Conservation (phyloP, 2,113 vertebrate genomes). For the Phyllostomus discolor region DNA sequence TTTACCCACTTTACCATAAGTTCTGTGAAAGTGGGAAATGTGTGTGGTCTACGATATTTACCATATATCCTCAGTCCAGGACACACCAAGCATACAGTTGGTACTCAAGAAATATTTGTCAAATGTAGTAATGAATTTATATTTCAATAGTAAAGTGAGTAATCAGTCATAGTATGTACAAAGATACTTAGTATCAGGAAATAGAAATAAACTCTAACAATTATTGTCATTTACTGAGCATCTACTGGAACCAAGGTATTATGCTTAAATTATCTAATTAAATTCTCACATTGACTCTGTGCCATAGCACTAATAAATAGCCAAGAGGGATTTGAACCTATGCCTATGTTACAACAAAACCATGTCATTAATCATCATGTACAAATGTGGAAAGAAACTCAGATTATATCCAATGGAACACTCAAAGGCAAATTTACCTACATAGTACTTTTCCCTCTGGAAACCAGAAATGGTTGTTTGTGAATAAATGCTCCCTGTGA, state of each 20-base stretch:
- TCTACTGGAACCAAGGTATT: background rate
- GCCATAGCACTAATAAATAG: background rate
- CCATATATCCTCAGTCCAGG: background rate
- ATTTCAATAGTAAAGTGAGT: background rate
- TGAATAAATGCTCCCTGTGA: background rate
- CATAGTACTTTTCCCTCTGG: background rate
- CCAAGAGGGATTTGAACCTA: background rate
- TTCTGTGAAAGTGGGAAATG: background rate
- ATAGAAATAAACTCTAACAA: background rate
- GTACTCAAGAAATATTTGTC: background rate
- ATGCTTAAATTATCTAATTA: background rate
- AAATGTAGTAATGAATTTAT: background rate
- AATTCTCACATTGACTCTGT: background rate
- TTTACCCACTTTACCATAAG: background rate
- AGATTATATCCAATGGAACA: background rate
- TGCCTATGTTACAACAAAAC: background rate
- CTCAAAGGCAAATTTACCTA: background rate
- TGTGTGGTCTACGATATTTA: background rate
- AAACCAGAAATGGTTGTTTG: background rate
- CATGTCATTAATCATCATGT: background rate
- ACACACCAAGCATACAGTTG: background rate
- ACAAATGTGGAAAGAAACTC: background rate
- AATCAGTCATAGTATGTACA: background rate
- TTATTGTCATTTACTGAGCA: background rate
- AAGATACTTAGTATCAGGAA: background rate